phyloP scores from a whole-genome alignment of 2,888 invertebrate genomes.

The Drosophila cyrtoloma region DNA sequence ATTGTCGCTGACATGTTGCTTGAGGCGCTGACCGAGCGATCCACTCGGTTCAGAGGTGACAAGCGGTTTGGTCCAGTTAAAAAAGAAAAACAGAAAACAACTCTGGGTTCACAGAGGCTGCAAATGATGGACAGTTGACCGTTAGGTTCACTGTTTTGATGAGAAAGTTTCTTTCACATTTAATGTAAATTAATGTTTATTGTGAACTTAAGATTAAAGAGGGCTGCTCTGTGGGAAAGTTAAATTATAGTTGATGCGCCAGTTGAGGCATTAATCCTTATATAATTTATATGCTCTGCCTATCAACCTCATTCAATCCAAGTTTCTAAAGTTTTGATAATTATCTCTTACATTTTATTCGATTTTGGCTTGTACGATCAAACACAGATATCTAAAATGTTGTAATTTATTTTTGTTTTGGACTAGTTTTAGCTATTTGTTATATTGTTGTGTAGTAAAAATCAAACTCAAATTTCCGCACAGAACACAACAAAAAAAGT shows the following conservation, averaged over 20 bases:
- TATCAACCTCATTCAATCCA: not conserved
- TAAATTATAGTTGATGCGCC: not conserved
- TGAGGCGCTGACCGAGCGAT: slow-evolving; percentile 27
- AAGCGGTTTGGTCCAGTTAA: slow-evolving; percentile 67
- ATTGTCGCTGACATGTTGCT: slow-evolving; percentile 61
- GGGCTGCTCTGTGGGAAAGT: not conserved
- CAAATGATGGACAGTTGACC: slow-evolving; percentile 74
- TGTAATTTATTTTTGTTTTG: not conserved
- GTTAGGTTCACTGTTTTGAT: slow-evolving; percentile 44
- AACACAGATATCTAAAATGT: not conserved
- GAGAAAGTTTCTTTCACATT: slow-evolving; percentile 17
- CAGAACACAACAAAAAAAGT: slow-evolving; percentile 3
- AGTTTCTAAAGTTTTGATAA: not conserved
- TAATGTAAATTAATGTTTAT: not conserved
- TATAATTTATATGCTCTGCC: not conserved
- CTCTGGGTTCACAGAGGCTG: slow-evolving; percentile 11
- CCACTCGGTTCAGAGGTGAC: slow-evolving; percentile 63
- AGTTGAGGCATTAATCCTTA: not conserved
- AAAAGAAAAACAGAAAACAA: not conserved
- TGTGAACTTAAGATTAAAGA: not conserved
- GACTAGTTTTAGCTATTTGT: not conserved
- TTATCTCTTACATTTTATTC: not conserved
- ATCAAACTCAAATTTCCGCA: not conserved
- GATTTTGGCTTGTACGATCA: not conserved
- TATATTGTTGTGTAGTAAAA: not conserved